Conservation (phyloP, 2,113 vertebrate species). For the Mesitornis unicolor region DNA sequence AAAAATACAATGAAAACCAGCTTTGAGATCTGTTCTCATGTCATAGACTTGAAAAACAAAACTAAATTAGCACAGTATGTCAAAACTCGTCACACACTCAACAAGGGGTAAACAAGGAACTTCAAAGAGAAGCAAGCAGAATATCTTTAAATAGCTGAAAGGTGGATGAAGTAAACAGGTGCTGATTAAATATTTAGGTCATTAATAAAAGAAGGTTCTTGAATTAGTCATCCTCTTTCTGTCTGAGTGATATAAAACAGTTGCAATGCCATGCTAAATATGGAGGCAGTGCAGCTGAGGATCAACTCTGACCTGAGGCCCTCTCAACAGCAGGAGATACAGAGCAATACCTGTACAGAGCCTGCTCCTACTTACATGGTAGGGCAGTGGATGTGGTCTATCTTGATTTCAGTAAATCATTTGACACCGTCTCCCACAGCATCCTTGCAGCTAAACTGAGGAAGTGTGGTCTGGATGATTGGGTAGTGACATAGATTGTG, state of each 20-base stretch:
- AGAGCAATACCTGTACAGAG: neutral
- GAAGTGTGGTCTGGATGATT: no score
- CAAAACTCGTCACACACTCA: neutral
- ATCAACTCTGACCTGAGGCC: neutral
- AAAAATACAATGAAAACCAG: neutral
- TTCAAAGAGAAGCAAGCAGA: constrained; percentile 5
- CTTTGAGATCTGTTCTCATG: neutral
- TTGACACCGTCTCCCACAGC: no score
- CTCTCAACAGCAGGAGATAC: neutral
- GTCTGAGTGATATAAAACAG: neutral
- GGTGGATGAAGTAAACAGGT: neutral
- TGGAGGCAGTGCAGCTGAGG: neutral
- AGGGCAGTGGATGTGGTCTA: no score
- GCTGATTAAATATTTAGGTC: constrained; percentile 5
- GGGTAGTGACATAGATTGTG: no score
- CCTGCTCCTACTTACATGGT: neutral
- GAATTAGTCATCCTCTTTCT: constrained; percentile 6
- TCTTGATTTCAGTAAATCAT: no score
- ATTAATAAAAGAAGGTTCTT: constrained; percentile 32
- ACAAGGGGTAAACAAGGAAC: constrained; percentile 22
- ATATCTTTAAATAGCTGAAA: neutral
- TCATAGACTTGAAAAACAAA: neutral
- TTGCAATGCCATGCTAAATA: neutral
- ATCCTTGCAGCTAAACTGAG: no score
- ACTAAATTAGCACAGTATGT: neutral